These are phyloP conservation scores for Cuniculus paca DNA, from an alignment of 2,797 vertebrate genomes.

Conservation along the genomic window DNA sequence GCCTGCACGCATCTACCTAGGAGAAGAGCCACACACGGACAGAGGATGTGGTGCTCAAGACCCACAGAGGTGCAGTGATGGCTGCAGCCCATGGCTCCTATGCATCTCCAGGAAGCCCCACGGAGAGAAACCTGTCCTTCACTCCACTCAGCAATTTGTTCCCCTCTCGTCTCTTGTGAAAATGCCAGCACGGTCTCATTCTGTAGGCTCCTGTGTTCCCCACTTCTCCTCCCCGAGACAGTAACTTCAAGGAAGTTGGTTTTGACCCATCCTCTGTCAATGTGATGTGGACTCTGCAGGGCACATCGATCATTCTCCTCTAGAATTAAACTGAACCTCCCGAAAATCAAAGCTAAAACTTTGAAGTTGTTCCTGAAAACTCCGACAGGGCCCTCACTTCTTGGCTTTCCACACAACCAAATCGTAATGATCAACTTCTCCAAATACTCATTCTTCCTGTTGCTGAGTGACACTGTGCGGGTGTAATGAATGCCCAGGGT, in stretches of 20 bases:
- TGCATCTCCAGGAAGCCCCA: too few species aligned
- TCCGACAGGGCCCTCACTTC: fast-evolving
- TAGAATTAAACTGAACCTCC: background rate
- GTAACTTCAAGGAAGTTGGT: fast-evolving
- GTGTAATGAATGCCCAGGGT: fast-evolving
- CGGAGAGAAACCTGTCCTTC: too few species aligned
- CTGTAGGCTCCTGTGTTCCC: fast-evolving
- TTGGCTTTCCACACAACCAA: fast-evolving
- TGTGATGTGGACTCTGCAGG: too few species aligned
- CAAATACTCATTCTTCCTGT: fast-evolving
- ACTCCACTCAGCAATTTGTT: background rate
- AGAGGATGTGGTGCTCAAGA: background rate
- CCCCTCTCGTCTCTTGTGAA: fast-evolving
- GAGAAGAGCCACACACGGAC: too few species aligned
- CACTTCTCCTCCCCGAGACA: background rate
- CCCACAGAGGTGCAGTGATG: background rate
- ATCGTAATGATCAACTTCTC: fast-evolving
- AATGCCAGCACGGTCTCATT: fast-evolving
- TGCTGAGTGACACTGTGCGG: fast-evolving
- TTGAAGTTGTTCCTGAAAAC: background rate
- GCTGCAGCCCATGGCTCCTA: background rate
- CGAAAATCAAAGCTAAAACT: background rate
- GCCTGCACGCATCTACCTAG: fast-evolving
- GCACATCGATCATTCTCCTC: fast-evolving
- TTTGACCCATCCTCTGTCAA: fast-evolving